Evolutionary conservation across 2,888 invertebrate species (phyloP).

Genomic region (Heliconius hortense): DNA sequence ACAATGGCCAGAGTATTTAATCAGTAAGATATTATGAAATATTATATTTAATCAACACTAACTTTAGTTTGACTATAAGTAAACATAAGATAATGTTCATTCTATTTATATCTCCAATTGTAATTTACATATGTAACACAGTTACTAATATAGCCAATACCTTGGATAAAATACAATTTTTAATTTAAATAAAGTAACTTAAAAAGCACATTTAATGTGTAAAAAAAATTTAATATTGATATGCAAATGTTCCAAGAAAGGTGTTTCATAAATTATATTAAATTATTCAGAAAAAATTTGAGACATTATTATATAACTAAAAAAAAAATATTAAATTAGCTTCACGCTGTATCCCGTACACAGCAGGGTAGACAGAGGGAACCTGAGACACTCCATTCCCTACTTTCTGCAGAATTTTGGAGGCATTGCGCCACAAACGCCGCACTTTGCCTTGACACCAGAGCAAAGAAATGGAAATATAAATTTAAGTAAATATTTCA

Average conservation of each 20-base stretch:
- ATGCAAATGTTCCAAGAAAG: neutral
- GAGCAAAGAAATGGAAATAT: no score
- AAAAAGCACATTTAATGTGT: neutral
- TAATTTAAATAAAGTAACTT: neutral
- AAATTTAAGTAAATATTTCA: no score
- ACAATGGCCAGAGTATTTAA: neutral
- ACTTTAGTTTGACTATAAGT: neutral
- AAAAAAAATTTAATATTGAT: neutral
- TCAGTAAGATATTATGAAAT: neutral
- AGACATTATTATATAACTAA: neutral
- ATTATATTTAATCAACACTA: neutral
- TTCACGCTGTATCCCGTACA: no score
- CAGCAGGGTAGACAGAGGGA: no score
- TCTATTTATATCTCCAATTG: neutral
- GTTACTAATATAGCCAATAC: neutral
- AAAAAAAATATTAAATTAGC: no score
- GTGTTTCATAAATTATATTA: neutral
- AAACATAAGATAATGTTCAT: neutral
- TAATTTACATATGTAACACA: neutral
- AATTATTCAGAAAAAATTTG: neutral
- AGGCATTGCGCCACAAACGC: no score
- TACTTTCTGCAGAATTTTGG: no score
- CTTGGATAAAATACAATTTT: neutral
- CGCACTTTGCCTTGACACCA: no score
- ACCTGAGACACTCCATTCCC: no score